These are phyloP conservation scores for Halisarca cf. caerulea DNA, from an alignment of 37 sponge, comb jelly and placozoan species.

Conservation along the genomic window DNA sequence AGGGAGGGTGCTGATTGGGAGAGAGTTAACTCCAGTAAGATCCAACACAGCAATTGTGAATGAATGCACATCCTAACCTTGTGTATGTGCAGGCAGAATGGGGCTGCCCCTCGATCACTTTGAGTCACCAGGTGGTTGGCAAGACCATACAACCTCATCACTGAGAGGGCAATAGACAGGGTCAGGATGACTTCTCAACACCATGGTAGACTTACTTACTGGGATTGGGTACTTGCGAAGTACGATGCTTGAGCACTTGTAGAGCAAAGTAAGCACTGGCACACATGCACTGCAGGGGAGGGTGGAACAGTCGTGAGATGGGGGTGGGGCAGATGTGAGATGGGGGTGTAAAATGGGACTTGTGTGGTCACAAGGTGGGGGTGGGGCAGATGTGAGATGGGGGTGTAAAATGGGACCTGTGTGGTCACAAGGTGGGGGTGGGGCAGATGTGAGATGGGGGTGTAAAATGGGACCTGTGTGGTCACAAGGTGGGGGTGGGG, in stretches of 20 bases:
- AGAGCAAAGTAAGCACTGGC: neutral
- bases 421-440: too few relatives aligned
- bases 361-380: too few relatives aligned
- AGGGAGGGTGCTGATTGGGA: neutral
- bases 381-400: too few relatives aligned
- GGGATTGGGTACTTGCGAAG: neutral
- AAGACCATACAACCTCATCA: neutral
- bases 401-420: too few relatives aligned
- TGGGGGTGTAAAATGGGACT: too few relatives aligned
- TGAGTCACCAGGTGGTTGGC: constrained; percentile 14
- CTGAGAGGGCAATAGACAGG: neutral
- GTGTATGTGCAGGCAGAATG: constrained; percentile 6
- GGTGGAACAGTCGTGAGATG: too few relatives aligned
- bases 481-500: too few relatives aligned
- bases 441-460: too few relatives aligned
- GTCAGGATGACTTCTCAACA: neutral
- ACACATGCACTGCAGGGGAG: constrained; percentile 17
- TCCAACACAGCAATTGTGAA: neutral
- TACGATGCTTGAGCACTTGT: constrained; percentile 5
- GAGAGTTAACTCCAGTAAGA: neutral
- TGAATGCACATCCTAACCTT: neutral
- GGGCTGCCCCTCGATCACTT: neutral
- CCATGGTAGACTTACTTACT: neutral
- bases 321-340: too few relatives aligned
- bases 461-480: too few relatives aligned